Base-by-base conservation (phyloP, 2,113 vertebrate species). In the Lutjanus erythropterus region DNA sequence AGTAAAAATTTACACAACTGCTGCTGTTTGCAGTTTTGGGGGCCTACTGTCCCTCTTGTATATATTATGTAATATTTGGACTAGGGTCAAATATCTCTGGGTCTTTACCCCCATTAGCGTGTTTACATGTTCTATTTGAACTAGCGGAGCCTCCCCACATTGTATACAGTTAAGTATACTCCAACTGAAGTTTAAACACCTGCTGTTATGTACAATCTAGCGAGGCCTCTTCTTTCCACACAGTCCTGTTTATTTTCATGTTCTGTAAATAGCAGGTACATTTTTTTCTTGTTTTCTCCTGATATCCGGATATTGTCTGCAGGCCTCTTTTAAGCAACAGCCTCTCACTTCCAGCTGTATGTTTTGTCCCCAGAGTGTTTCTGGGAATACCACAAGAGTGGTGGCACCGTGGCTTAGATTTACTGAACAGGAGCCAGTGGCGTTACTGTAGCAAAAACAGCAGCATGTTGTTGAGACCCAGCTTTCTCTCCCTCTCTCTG, bases 41-140 rank as follows among this genome's bases (percentile, higher is more conserved):
- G 83, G 44, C 60, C 80, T 73, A 52, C 70, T 83, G 74, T 80
- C 71, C 87, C 52, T 49, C 56, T 84, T 79, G 75, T 82, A 79
- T 92, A 71, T 62, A 78, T 92, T 90, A 90, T 88, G 73, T 89
- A 91, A 93, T 84, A 65, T 86, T 88, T 91, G 81, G 80, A 50
- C 83, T 59, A 10, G 31, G 87, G 90, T 91, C 85, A 83, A 83
- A 73, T 82, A 70, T 90, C 86, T 81, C 70, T 67, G 65, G 84
- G 89, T 89, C 86, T 87, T 88, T 93, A 85, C 86, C 71, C 88
- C 89, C 68, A 86, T 89, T 81, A 78, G 15, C 44, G 72, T 88
- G 88, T 92, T 92, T 89, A 89, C 84, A 75, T 82, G 73, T 79
- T 91, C 59, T 77, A 19, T 91, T 88, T 90, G 89, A 84, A 86